phyloP scores from a whole-genome alignment of 2,888 invertebrate genomes.

The Dione juno region DNA sequence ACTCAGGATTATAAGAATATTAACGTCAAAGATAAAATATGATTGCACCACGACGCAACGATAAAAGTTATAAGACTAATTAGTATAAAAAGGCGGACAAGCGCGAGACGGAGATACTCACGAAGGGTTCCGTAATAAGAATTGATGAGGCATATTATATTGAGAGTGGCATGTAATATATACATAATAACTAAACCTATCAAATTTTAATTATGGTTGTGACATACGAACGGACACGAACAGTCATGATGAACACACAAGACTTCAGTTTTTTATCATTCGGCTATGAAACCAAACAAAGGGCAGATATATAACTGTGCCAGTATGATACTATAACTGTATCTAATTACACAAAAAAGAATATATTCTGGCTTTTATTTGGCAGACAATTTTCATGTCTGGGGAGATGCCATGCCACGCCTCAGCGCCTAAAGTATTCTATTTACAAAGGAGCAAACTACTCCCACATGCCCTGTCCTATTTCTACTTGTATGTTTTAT shows the following conservation, averaged over 20 bases:
- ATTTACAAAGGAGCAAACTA: conserved; percentile 36
- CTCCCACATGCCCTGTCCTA: conserved; percentile 28
- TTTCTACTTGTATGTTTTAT: conserved; percentile 33
- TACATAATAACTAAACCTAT: no score
- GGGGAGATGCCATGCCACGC: conserved; percentile 31
- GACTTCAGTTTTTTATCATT: no score
- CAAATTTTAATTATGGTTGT: no score
- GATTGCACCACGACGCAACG: neutral
- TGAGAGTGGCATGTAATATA: no score
- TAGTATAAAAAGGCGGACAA: no score
- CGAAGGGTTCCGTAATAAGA: no score
- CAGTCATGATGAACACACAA: neutral
- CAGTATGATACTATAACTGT: neutral
- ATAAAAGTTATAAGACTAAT: no score
- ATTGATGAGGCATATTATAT: no score
- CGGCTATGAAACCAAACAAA: no score
- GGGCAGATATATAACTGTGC: neutral
- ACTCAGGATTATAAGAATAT: neutral
- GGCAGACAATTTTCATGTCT: conserved; percentile 21
- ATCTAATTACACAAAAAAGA: conserved; percentile 15
- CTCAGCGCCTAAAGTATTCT: conserved; percentile 30
- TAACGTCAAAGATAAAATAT: neutral
- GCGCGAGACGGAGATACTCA: no score
- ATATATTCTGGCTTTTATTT: conserved; percentile 8
- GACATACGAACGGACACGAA: no score